Percentiles rank a stretch among this genome's conserved stretches.
phyloP scores from a whole-genome alignment of 2,113 vertebrate species.

The Rhea americana region DNA sequence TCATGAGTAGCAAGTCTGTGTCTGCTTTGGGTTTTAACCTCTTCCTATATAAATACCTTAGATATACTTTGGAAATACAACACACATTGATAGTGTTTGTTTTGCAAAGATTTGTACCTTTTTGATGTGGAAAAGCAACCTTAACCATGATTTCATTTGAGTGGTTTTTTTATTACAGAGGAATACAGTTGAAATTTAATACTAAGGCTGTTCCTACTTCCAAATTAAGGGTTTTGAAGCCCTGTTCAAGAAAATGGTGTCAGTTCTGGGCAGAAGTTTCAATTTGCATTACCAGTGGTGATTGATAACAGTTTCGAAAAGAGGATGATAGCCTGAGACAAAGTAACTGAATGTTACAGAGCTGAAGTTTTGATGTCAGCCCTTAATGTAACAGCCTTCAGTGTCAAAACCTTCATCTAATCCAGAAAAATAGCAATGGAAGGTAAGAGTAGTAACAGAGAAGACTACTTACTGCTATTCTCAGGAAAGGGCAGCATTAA shows the following conservation, averaged over 20 bases:
- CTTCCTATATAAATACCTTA: background rate
- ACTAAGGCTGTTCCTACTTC: background rate
- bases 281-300: background rate
- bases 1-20: background rate
- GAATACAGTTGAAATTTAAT: background rate
- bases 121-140: background rate
- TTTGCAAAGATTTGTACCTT: background rate
- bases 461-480: background rate
- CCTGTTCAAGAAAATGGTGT: background rate
- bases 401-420: background rate
- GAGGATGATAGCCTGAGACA: background rate
- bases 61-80: background rate
- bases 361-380: background rate
- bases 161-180: background rate
- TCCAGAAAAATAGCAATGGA: background rate
- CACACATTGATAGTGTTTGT: fast-evolving
- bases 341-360: background rate
- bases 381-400: background rate
- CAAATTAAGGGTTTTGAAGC: background rate
- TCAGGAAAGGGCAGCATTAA: background rate
- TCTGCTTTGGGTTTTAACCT: background rate
- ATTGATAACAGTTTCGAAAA: background rate
- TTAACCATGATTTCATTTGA: background rate
- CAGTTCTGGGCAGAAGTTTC: background rate
- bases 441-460: background rate